Evolutionary conservation across 2,888 invertebrate species (phyloP), one percentile per base, ranked within the genome.

Genomic region (Drosophila aldrichi): DNA sequence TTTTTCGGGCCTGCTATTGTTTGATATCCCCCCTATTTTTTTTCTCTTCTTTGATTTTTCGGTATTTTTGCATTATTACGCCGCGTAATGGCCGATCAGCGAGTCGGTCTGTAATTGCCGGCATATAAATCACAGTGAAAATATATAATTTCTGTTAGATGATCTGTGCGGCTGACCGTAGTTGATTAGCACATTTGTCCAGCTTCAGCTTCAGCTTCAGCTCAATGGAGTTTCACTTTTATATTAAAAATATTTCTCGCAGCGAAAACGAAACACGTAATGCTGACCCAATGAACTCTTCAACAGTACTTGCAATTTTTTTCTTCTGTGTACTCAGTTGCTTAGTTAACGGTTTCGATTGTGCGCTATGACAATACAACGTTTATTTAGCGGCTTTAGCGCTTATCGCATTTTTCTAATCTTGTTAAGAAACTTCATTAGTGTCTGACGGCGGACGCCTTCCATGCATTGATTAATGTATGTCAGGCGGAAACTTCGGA

Each of bases 101-200:
- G 72, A 77, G 75, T 67, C 66, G 70, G 59, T 18, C 83, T 88
- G 88, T 88, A 84, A 84, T 88, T 88, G 88, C 75, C 63, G 79
- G 67, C 81, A 79, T 86, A 88, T 88, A 88, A 88, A 85, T 88
- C 87, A 83, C 70, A 66, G 77, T 79, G 84, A 83, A 84, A 83
- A 84, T 80, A 84, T 83, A 70, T 88, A 77, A 88, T 88, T 88
- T 87, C 65, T 60, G 70, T 71, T 70, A 76, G 88, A 82, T 70
- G 88, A 83, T 88, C 88, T 40, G 25, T 66, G 43, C 38, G 61
- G 36, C 58, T 41, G 74, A 55, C 60, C 67, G 22, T 51, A 62
- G 83, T 86, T 85, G 84, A 85, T 85, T 85, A 85, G 81, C 89
- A 75, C 87, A 88, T 85, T 85, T 88, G 88, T 85, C 70, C 66